Conservation (phyloP, 2,113 vertebrate species). For the cattle (Bos taurus) region ARS-UCD2.0 NC_037330.1:70310001-70310500, state of each 20-base stretch:
- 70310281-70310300: not conserved
- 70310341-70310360: not conserved
- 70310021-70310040: not conserved
- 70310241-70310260: not conserved
- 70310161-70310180: not conserved
- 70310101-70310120: not conserved
- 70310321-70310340: not conserved
- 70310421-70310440: not conserved
- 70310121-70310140: not conserved
- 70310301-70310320: not conserved
- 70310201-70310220: not conserved
- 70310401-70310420: too few species aligned
- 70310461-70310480: not conserved
- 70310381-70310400: not conserved
- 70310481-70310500: not conserved
- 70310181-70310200: not conserved
- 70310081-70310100: not conserved
- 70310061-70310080: not conserved
- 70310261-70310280: not conserved
- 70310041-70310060: not conserved
- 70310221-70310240: not conserved
- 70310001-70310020: not conserved
- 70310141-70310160: not conserved
- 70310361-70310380: not conserved
- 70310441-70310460: too few species aligned